Conservation (phyloP, 2,797 vertebrate genomes). For the Catamblyrhynchus diadema region DNA sequence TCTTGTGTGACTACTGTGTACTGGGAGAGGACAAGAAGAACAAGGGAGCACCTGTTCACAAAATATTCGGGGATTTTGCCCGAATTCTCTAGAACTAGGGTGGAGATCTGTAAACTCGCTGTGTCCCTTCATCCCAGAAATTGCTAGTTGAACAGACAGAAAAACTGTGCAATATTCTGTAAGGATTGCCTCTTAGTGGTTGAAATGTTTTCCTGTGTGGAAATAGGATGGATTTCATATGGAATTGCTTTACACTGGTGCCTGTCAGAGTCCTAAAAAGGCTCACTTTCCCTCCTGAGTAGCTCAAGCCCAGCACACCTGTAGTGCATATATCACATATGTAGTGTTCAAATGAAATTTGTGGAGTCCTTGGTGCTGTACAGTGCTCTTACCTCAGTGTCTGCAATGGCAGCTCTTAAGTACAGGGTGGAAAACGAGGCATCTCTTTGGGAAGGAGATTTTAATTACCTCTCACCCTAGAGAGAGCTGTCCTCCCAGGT, state of each 20-base stretch:
- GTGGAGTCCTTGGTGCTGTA: neutral
- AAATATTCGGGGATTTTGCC: neutral
- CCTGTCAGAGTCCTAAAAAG: neutral
- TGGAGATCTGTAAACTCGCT: neutral
- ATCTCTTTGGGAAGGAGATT: neutral
- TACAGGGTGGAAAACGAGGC: neutral
- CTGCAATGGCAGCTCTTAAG: neutral
- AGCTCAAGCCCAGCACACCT: neutral
- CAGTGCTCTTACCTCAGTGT: neutral
- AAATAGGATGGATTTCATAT: neutral
- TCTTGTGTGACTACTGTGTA: neutral
- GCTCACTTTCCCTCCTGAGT: neutral
- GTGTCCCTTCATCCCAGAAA: neutral
- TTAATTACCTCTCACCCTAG: neutral
- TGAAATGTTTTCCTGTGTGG: neutral
- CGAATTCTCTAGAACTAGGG: neutral
- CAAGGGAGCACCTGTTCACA: neutral
- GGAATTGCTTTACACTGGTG: neutral
- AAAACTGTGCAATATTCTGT: neutral
- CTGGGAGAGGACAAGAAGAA: neutral
- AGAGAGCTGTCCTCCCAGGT: slow-evolving; percentile 22
- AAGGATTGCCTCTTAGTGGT: neutral
- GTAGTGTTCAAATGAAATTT: neutral
- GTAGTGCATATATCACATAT: neutral
- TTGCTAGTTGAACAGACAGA: neutral